Evolutionary conservation across 2,113 vertebrate species (phyloP), one percentile per base, ranked within the genome.

Genomic region (Burhinus oedicnemus): DNA sequence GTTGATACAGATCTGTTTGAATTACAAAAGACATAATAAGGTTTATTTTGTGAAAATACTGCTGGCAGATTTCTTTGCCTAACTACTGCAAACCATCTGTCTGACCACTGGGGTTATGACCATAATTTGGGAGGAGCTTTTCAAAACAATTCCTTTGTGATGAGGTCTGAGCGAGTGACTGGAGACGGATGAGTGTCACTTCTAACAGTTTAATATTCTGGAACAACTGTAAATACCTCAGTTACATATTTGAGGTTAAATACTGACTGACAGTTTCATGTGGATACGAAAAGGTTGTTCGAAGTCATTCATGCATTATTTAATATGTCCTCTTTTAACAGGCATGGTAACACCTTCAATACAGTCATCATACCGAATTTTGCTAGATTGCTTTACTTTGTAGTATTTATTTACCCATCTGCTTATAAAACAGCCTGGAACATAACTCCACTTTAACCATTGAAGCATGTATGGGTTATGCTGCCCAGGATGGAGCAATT

Each of bases 81-180:
- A 66, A 81, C 40, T 81, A 57, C 51, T 75, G 57, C 69, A 79
- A 82, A 82, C 45, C 71, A 72, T 90, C 54, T 94, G 64, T 90
- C 54, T 76, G 80, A 89, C 54, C 57, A 77, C 2, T 65, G 8
- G 19, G 42, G 69, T 91, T 95, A 86, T 74, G 84, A 74, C 70
- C 62, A 61, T 78, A 77, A 70, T 71, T 44, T 87, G 64, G 44
- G 65, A 94, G 57, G 65, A 92, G 25, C 36, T 89, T 85, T 96
- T 93, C 55, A 95, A 95, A 96, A 80, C 55, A 90, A 93, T 91
- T 96, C 64, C 45, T 94, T 91, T 84, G 64, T 93, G 61, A 83
- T 88, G 62, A 97, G 52, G 42, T 95, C 49, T 91, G 19, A 83
- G 60, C 49, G 80, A 89, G 57, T 62, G 54, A 32, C 26, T 84